A percentile compares a stretch with the other conserved stretches of the same genome.
phyloP scores from a whole-genome alignment of 2,888 invertebrate species.

The Nemotelus nigrinus region DNA sequence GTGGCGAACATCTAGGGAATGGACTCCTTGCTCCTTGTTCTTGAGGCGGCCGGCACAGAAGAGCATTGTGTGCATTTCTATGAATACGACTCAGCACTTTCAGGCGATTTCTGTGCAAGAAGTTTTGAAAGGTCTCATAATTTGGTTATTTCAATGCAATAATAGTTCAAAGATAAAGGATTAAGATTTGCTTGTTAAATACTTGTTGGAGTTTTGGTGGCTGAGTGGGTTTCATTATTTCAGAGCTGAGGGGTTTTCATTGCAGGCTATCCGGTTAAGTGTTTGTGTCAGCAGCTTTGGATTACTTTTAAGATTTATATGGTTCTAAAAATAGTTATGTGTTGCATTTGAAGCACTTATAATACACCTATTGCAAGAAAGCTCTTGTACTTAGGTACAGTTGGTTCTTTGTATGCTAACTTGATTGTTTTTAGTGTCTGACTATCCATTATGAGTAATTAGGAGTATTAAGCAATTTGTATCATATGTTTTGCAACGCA shows the following conservation, averaged over 20 bases:
- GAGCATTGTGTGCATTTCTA: background rate
- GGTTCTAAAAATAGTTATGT: too few relatives aligned
- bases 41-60: background rate
- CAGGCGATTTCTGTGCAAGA: background rate
- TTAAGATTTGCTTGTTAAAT: background rate
- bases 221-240: background rate
- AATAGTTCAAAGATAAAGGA: background rate
- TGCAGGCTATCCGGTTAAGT: background rate
- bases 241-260: background rate
- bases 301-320: background rate
- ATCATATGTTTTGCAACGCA: too few relatives aligned
- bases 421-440: too few relatives aligned
- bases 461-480: too few relatives aligned
- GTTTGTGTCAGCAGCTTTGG: background rate
- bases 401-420: too few relatives aligned
- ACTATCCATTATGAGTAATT: too few relatives aligned
- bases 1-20: background rate
- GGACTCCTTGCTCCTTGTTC: background rate
- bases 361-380: too few relatives aligned
- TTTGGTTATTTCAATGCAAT: background rate
- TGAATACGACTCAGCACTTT: background rate
- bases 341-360: too few relatives aligned
- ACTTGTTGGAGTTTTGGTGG: background rate
- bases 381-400: too few relatives aligned
- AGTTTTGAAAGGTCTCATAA: background rate